These are phyloP conservation scores for Spicauda simplicius DNA, from an alignment of 2,888 invertebrate species.

Conservation along the genomic window DNA sequence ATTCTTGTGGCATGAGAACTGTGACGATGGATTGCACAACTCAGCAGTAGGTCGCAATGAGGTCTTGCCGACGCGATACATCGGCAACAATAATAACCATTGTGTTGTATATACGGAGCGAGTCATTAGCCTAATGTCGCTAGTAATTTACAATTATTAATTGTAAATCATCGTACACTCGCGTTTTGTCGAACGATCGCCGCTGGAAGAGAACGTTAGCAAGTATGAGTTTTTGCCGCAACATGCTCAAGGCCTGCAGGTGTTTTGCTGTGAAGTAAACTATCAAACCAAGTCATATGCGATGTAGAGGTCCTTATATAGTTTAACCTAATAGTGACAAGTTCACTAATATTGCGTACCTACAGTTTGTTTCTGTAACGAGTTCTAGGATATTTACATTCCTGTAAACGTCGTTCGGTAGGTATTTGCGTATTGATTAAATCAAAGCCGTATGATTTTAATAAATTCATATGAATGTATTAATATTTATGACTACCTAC, in stretches of 20 bases:
- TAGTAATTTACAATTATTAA: slow-evolving; percentile 49
- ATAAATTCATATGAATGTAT: too few relatives aligned
- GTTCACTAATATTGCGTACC: background rate
- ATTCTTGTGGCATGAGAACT: slow-evolving; percentile 75
- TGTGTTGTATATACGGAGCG: slow-evolving; percentile 23
- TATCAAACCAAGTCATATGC: slow-evolving; percentile 48
- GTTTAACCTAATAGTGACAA: slow-evolving; percentile 6
- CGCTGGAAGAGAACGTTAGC: slow-evolving; percentile 60
- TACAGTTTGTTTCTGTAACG: background rate
- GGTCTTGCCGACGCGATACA: slow-evolving; percentile 40
- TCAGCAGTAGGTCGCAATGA: slow-evolving; percentile 31
- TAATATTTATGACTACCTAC: too few relatives aligned
- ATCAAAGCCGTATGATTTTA: background rate
- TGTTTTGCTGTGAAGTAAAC: slow-evolving; percentile 43
- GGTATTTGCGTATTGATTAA: background rate
- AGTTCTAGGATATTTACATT: background rate
- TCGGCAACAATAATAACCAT: slow-evolving; percentile 42
- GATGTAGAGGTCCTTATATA: slow-evolving; percentile 39
- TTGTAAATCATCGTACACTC: slow-evolving; percentile 43
- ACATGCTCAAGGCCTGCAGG: slow-evolving; percentile 59
- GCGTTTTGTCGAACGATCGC: slow-evolving; percentile 37
- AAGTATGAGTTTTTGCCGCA: slow-evolving; percentile 58
- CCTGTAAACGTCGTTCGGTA: background rate
- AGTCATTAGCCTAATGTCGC: slow-evolving; percentile 21
- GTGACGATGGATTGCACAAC: slow-evolving; percentile 67